Conservation (phyloP, 2,113 vertebrate genomes). For the Mobula hypostoma region DNA sequence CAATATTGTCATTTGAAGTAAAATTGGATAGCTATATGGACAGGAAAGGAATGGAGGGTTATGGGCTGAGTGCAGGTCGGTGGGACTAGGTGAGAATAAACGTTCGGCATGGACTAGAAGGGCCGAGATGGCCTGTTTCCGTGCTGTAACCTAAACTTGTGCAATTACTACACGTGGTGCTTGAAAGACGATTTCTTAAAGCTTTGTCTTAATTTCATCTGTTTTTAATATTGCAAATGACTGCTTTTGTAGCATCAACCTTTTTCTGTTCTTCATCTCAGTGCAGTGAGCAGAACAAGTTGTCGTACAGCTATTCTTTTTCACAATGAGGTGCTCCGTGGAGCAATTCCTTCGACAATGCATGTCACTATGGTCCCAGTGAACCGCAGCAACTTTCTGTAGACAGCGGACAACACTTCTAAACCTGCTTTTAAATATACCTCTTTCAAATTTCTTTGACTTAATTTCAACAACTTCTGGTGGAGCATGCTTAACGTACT, state of each 20-base stretch:
- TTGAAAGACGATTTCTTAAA: background rate
- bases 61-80: too few relatives aligned
- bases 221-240: background rate
- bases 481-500: background rate
- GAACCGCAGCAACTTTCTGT: too few relatives aligned
- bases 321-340: background rate
- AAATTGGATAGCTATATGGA: too few relatives aligned
- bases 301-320: background rate
- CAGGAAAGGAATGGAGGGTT: too few relatives aligned
- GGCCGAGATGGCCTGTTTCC: too few relatives aligned
- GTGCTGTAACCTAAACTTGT: too few relatives aligned
- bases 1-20: too few relatives aligned
- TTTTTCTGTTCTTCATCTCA: background rate
- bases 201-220: background rate
- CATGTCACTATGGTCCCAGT: background rate
- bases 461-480: background rate
- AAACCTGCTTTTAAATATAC: too few relatives aligned
- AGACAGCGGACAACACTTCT: too few relatives aligned
- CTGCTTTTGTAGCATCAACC: background rate
- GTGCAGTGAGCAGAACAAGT: background rate
- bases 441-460: too few relatives aligned
- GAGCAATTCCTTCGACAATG: background rate
- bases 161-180: background rate
- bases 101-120: too few relatives aligned
- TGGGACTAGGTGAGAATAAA: too few relatives aligned